Evolutionary conservation across 2,888 invertebrate species (phyloP).

Genomic region (Alloscopus bannaensis): DNA sequence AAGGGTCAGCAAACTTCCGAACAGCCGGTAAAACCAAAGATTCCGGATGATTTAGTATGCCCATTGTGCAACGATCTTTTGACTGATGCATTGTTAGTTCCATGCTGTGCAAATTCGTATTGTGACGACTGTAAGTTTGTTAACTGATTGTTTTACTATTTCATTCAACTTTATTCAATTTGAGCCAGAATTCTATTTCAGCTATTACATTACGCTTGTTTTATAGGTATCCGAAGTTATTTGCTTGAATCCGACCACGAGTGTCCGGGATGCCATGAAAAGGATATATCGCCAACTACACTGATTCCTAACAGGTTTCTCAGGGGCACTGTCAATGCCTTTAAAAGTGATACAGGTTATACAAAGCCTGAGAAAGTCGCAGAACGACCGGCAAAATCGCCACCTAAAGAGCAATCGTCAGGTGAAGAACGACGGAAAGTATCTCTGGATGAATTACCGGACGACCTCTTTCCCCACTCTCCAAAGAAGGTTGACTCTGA

Average conservation of each 20-base stretch:
- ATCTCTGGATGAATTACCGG: constrained; percentile 71
- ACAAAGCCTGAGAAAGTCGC: constrained; percentile 77
- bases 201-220: constrained; percentile 1
- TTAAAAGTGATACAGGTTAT: constrained; percentile 94
- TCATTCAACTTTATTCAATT: constrained; percentile 25
- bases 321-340: constrained; percentile 90
- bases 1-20: constrained; percentile 62
- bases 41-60: constrained; percentile 95
- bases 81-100: constrained; percentile 97
- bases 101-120: constrained; percentile 98
- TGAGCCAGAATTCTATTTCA: neutral
- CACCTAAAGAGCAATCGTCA: constrained; percentile 42
- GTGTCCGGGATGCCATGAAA: constrained; percentile 95
- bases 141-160: neutral
- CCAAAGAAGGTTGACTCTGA: constrained; percentile 69
- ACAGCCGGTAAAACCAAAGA: constrained; percentile 78
- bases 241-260: constrained; percentile 95
- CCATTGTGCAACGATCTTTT: constrained; percentile 94
- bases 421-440: constrained; percentile 46
- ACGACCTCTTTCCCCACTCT: constrained; percentile 72
- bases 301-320: constrained; percentile 95
- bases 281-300: constrained; percentile 93
- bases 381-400: constrained; percentile 41
- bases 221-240: constrained; percentile 88
- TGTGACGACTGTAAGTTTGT: constrained; percentile 94